phyloP scores from a whole-genome alignment of 30 jellyfish, hydroid and myxozoan genomes.

The Clytia hemisphaerica region DNA sequence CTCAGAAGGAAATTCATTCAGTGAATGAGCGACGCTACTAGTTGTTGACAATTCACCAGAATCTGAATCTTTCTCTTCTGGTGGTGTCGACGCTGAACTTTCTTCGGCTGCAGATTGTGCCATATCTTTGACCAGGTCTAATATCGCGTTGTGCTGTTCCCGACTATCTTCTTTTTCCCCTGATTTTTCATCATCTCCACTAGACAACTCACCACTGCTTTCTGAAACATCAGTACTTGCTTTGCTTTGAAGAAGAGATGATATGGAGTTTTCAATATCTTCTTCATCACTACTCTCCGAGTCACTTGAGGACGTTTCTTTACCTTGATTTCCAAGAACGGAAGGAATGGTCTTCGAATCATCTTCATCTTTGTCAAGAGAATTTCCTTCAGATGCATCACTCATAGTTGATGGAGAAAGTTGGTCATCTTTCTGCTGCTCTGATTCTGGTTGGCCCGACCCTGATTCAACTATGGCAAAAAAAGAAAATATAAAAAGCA shows the following conservation, averaged over 20 bases:
- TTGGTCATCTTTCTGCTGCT: too few species aligned
- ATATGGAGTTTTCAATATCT: neutral
- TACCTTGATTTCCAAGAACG: neutral
- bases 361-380: neutral
- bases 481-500: too few species aligned
- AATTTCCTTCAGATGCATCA: too few species aligned
- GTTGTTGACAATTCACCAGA: too few species aligned
- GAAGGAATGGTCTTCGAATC: neutral
- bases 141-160: neutral
- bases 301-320: constrained; percentile 27
- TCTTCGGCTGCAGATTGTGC: constrained; percentile 56
- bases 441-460: too few species aligned
- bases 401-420: too few species aligned
- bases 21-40: too few species aligned
- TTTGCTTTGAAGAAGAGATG: constrained; percentile 2
- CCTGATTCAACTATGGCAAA: too few species aligned
- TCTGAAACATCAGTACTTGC: neutral
- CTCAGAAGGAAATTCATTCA: too few species aligned
- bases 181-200: neutral
- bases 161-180: constrained; percentile 21
- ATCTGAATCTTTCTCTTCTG: too few species aligned
- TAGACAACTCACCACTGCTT: constrained; percentile 4
- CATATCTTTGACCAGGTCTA: constrained; percentile 34
- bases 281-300: constrained; percentile 13
- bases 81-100: too few species aligned